Evolutionary conservation across 2,113 vertebrate genomes (phyloP).

Genomic region (Vulpes vulpes): DNA sequence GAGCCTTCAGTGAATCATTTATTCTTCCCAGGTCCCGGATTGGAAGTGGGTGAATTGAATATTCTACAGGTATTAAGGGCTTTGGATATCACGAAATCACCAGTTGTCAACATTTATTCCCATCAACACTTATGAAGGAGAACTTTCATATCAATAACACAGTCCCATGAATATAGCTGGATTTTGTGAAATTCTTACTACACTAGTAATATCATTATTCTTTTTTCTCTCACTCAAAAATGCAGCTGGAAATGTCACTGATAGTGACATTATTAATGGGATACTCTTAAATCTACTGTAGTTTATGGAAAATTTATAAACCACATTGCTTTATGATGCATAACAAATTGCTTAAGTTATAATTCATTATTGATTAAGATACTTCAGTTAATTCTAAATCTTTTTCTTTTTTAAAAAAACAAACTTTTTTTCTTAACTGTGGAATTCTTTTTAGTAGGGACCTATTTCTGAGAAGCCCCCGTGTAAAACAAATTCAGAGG

Average conservation of each 20-base stretch:
- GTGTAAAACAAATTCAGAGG: neutral
- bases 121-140: neutral
- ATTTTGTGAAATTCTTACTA: neutral
- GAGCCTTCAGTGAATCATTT: neutral
- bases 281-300: neutral
- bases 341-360: neutral
- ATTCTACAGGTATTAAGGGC: neutral
- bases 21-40: neutral
- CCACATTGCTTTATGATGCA: neutral
- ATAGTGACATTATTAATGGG: conserved; percentile 7
- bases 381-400: neutral
- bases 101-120: neutral
- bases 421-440: neutral
- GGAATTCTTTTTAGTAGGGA: neutral
- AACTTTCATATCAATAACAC: neutral
- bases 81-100: neutral
- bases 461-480: neutral
- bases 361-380: neutral
- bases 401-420: neutral
- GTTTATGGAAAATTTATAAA: conserved; percentile 17
- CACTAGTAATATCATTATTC: neutral
- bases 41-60: neutral
- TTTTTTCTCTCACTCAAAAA: neutral
- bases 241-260: neutral
- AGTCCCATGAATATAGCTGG: neutral